Evolutionary conservation across 2,113 vertebrate species (phyloP).

Genomic region (Pterocles gutturalis): DNA sequence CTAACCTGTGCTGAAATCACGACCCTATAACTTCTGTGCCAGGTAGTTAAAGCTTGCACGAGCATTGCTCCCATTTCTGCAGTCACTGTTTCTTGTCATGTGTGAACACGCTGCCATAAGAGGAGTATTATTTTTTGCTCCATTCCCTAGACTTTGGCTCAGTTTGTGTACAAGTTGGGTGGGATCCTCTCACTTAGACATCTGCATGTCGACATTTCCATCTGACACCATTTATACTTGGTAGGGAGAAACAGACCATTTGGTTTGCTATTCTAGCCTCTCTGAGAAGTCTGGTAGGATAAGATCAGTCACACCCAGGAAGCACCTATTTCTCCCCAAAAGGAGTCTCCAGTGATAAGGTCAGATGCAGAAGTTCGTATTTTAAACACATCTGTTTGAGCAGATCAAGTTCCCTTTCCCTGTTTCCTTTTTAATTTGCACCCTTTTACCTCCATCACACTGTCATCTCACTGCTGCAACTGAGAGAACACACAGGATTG

Average conservation of each 20-base stretch:
- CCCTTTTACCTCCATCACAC: background rate
- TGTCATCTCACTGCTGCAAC: background rate
- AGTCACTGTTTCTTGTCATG: background rate
- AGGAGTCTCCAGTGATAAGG: background rate
- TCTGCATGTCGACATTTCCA: background rate
- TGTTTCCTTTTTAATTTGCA: background rate
- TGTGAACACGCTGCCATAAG: background rate
- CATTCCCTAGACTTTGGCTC: background rate
- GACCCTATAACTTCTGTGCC: background rate
- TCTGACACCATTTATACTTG: background rate
- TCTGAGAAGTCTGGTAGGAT: background rate
- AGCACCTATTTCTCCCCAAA: background rate
- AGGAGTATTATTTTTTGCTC: background rate
- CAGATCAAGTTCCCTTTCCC: background rate
- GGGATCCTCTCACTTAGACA: background rate
- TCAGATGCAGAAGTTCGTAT: background rate
- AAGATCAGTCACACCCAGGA: background rate
- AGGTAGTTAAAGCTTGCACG: accelerated
- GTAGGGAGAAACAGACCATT: background rate
- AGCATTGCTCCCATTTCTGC: background rate
- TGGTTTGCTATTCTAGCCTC: background rate
- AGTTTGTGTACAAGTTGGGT: background rate
- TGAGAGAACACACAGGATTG: background rate
- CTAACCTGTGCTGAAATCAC: background rate
- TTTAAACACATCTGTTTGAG: slow-evolving; percentile 25